Percentiles rank a stretch among this genome's conserved stretches.
Conservation (phyloP, 2,113 vertebrate genomes). For the Orientallactaga bullata region DNA sequence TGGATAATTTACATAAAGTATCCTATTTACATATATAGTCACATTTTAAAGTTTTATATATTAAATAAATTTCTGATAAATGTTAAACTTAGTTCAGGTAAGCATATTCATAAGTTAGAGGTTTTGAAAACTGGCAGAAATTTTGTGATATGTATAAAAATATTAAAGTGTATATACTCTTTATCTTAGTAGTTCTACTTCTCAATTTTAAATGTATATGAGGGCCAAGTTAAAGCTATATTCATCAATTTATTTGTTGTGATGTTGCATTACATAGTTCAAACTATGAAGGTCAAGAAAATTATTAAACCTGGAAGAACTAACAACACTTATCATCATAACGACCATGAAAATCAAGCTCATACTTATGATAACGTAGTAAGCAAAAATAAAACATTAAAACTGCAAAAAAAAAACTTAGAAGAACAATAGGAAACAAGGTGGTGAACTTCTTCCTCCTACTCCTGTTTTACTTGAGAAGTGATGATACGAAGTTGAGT, state of each 20-base stretch:
- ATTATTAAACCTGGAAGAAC: not conserved
- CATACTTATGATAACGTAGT: not conserved
- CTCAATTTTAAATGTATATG: conserved; percentile 7
- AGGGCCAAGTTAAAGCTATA: not conserved
- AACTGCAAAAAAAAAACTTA: not conserved
- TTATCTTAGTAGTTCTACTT: not conserved
- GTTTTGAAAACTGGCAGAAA: conserved; percentile 17
- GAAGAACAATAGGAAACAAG: conserved; percentile 11
- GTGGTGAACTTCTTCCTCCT: not conserved
- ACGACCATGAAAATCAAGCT: conserved; percentile 4
- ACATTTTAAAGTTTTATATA: conserved; percentile 39
- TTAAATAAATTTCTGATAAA: conserved; percentile 22
- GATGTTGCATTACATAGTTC: not conserved
- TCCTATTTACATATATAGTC: not conserved
- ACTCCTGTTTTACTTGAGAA: conserved; percentile 9
- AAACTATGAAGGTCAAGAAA: conserved; percentile 19
- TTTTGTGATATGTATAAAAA: not conserved
- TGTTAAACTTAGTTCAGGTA: conserved; percentile 10
- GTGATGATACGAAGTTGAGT: not conserved
- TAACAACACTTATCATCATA: not conserved
- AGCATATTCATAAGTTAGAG: not conserved
- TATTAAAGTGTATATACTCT: not conserved
- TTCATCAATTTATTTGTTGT: not conserved
- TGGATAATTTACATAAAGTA: not conserved
- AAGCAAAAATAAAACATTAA: conserved; percentile 20